Percentiles rank a stretch among this genome's conserved stretches.
Conservation (phyloP, 2,888 invertebrate species). For the Drosophila infuscata region DNA sequence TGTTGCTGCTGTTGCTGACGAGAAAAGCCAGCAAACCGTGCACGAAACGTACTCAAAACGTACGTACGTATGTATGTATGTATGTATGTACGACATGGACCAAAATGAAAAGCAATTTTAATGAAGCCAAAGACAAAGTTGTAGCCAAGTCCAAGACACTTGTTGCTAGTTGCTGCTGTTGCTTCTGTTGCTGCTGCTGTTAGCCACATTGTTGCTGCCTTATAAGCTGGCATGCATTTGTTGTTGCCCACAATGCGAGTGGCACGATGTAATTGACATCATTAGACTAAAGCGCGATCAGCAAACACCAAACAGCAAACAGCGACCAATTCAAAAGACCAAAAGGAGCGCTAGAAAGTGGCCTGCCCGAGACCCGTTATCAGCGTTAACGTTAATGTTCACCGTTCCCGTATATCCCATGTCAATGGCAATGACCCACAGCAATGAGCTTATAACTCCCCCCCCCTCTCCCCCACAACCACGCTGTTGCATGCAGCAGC, state of each 20-base stretch:
- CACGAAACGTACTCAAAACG: slow-evolving; percentile 46
- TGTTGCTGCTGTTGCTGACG: slow-evolving; percentile 26
- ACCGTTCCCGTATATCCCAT: slow-evolving; percentile 46
- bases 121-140: slow-evolving; percentile 68
- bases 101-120: slow-evolving; percentile 76
- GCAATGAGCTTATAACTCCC: slow-evolving; percentile 7
- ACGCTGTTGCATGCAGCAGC: neutral
- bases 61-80: slow-evolving; percentile 19
- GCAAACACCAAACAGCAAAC: slow-evolving; percentile 23
- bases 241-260: slow-evolving; percentile 78
- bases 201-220: slow-evolving; percentile 75
- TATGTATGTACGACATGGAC: slow-evolving; percentile 49
- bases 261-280: slow-evolving; percentile 82
- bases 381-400: slow-evolving; percentile 49
- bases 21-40: slow-evolving; percentile 56
- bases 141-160: slow-evolving; percentile 45
- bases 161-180: slow-evolving; percentile 44
- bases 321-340: slow-evolving; percentile 28
- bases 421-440: slow-evolving; percentile 60
- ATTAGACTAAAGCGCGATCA: slow-evolving; percentile 79
- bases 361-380: slow-evolving; percentile 63
- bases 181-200: slow-evolving; percentile 48
- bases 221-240: slow-evolving; percentile 76
- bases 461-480: no score
- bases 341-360: slow-evolving; percentile 76